Conservation (phyloP, 1,140 invertebrate genomes). For the Alviniconcha marisindica region DNA sequence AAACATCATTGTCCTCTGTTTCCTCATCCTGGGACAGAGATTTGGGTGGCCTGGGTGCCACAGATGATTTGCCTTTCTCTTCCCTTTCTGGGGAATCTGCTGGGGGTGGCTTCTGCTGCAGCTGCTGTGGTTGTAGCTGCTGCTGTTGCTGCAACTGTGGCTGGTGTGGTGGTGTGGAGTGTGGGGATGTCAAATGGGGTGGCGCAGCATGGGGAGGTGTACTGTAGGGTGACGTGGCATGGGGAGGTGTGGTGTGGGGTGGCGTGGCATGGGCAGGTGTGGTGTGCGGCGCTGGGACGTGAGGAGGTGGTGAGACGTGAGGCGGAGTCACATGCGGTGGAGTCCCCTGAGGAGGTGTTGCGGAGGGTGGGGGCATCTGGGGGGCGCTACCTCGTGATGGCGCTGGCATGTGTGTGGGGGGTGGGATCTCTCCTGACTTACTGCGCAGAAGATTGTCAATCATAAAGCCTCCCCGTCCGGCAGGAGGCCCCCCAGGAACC, state of each 20-base stretch:
- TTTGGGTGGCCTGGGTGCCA: too few relatives aligned
- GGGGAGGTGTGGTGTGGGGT: slow-evolving; percentile 5
- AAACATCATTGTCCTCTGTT: slow-evolving; percentile 38
- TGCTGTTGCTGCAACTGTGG: neutral
- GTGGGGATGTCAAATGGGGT: neutral
- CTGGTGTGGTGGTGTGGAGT: slow-evolving; percentile 16
- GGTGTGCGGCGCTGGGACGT: neutral
- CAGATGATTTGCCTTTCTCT: neutral
- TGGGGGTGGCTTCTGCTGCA: neutral
- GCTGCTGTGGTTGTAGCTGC: neutral
- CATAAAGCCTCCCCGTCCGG: slow-evolving; percentile 59
- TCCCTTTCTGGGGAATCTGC: neutral
- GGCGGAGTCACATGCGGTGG: neutral
- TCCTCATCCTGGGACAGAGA: slow-evolving; percentile 31
- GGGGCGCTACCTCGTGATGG: neutral
- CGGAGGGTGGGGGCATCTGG: slow-evolving; percentile 14
- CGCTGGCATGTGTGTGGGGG: neutral
- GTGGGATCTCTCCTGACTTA: neutral
- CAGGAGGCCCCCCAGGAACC: slow-evolving; percentile 30
- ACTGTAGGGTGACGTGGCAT: neutral
- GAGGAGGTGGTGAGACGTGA: neutral
- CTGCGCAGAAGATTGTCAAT: slow-evolving; percentile 56
- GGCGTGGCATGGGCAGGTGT: slow-evolving; percentile 1
- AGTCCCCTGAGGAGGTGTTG: slow-evolving; percentile 31
- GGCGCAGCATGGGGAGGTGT: neutral